Evolutionary conservation across 2,888 invertebrate species (phyloP), one percentile per base, ranked within the genome.

Genomic region (Melanchra persicariae): DNA sequence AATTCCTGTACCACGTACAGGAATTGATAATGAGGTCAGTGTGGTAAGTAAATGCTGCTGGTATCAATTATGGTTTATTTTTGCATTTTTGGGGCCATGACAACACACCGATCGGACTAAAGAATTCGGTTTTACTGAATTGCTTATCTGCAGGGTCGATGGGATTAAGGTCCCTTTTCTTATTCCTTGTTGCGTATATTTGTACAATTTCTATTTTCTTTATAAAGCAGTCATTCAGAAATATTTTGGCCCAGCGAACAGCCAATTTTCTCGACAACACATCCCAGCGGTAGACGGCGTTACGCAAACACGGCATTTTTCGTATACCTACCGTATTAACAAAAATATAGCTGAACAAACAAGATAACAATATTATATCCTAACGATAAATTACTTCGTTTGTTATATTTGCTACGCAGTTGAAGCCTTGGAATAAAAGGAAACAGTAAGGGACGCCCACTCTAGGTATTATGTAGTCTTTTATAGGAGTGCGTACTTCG

Each of bases 371-470:
- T 82, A 80, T n/a, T 87, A 84, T 75, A 72, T 68, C 64, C 64
- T 51, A 68, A 78, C 75, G 70, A 84, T 83, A 83, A 86, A 87
- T 87, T 83, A 83, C 77, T 70, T 63, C 76, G 77, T 87, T 86
- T 82, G 84, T 82, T 82, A 83, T 84, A 84, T 84, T 80, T 80
- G 74, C 64, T 83, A 83, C 75, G 73, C 74, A 75, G 77, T 79
- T 74, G 73, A 78, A 81, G 77, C 74, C 68, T 81, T 73, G 72
- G 60, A 61, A 63, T 64, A 69, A 78, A 84, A 72, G 73, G 75
- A 83, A 85, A 77, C 54, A 67, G 67, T 66, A 66, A 74, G 73
- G 76, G 84, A 77, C 84, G 83, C 84, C 86, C 74, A 87, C 84
- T 69, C 70, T n/a, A 45, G 58, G 55, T 74, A 74, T 80, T 79